Evolutionary conservation across 1,140 invertebrate species (phyloP).

Genomic region (Ooceraea biroi): DNA sequence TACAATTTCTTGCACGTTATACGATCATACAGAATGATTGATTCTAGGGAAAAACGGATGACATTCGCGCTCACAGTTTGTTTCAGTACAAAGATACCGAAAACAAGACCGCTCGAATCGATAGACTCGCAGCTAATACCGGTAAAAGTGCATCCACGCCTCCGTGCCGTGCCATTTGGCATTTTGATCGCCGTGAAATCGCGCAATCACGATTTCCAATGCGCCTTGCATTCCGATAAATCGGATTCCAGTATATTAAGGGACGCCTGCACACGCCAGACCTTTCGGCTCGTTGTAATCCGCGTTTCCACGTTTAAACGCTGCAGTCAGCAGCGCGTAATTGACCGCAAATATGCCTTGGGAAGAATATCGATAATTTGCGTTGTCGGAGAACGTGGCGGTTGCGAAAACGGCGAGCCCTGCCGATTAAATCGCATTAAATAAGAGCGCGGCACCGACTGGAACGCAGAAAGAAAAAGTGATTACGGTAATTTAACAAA

Average conservation of each 20-base stretch:
- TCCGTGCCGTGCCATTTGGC: slow-evolving; percentile 62
- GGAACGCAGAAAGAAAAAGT: background rate
- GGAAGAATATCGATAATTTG: background rate
- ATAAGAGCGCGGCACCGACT: background rate
- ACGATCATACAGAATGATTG: background rate
- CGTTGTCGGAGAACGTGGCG: background rate
- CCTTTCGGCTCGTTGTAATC: slow-evolving; percentile 53
- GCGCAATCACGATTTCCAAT: slow-evolving; percentile 69
- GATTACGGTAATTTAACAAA: background rate
- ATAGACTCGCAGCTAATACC: slow-evolving; percentile 24
- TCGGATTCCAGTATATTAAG: slow-evolving; percentile 70
- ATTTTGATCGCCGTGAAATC: slow-evolving; percentile 69
- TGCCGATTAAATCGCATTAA: background rate
- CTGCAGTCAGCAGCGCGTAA: slow-evolving; percentile 17
- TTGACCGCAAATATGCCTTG: slow-evolving; percentile 33
- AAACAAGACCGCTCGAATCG: slow-evolving; percentile 26
- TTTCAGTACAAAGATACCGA: background rate
- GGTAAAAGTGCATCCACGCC: slow-evolving; percentile 40
- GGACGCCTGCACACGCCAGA: slow-evolving; percentile 39
- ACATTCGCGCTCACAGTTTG: background rate
- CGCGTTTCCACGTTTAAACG: slow-evolving; percentile 56
- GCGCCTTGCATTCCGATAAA: slow-evolving; percentile 70
- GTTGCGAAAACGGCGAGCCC: background rate
- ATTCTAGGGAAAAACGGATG: background rate
- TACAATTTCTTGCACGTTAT: background rate